Base-by-base conservation (phyloP, 2,888 invertebrate genomes). In the Sympetrum striolatum region DNA sequence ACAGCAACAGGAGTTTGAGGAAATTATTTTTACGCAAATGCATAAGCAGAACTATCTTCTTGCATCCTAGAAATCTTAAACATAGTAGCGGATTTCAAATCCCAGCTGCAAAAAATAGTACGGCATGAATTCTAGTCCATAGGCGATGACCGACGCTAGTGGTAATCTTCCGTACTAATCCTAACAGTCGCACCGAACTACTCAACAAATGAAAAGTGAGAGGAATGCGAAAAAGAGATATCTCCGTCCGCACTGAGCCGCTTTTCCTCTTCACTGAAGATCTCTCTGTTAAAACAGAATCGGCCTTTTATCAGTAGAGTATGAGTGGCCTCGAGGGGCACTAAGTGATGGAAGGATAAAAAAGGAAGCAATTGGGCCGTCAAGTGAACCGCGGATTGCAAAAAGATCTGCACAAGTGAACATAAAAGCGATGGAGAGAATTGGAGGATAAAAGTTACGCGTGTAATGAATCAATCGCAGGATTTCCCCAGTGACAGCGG, bases 221-320 rank as follows among this genome's bases (percentile, higher is more conserved):
- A 53, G 53, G 44, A 44, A 53, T 53, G 18, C 53, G 44, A 44
- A 44, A 44, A 10, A 44, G 44, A 44, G 44, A 44, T 44, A 44
- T 44, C 44, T 44, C 44, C 44, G 44, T 44, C 44, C 44, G 44
- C 44, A 60, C 60, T 5, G n/a, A 18, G n/a, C 25, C 73, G 31
- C 73, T 73, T 73, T 25, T 73, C 73, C 73, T 53, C 73, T 73
- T 73, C 86, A 58, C 86, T 53, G 58, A 60, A 25, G 58, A 86
- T 86, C 86, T n/a, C 53, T 53, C 53, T 53, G 15, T 53, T 53
- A 18, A 53, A 53, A 44, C 44, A 44, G 44, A 44, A 18, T 53
- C 53, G 18, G 53, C 53, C 58, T 64, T 58, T 86, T 86, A 86
- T 86, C 58, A 60, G 35, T n/a, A 64, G 86, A 86, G 86, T 37